Evolutionary conservation across 2,113 vertebrate species (phyloP).

Genomic region (Varanus salvator): DNA sequence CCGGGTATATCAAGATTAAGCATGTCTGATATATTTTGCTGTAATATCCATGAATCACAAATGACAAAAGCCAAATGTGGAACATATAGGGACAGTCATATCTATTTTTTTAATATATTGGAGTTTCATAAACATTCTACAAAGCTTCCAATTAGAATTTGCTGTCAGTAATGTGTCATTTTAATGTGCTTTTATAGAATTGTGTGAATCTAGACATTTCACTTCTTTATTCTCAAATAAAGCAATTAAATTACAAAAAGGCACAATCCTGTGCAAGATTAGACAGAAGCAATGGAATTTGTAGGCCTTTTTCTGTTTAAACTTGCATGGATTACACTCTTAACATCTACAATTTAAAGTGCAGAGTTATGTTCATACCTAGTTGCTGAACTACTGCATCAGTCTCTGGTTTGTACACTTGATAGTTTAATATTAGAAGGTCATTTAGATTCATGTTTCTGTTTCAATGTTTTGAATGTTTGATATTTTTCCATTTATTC

Average conservation of each 20-base stretch:
- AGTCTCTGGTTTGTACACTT: not conserved
- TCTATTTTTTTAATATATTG: not conserved
- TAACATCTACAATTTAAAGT: slow-evolving; percentile 32
- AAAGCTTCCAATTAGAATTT: slow-evolving; percentile 13
- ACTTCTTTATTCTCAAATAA: slow-evolving; percentile 7
- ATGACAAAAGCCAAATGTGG: not conserved
- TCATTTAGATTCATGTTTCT: not conserved
- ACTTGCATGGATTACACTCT: no score
- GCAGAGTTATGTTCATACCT: not conserved
- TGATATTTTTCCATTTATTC: slow-evolving; percentile 15
- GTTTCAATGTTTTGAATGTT: slow-evolving; percentile 6
- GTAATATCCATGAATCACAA: not conserved
- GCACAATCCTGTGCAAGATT: no score
- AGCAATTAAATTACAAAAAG: slow-evolving; percentile 13
- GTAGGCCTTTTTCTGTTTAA: no score
- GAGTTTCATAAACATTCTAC: slow-evolving; percentile 29
- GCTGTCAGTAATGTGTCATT: slow-evolving; percentile 13
- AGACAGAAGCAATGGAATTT: no score
- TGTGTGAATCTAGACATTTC: not conserved
- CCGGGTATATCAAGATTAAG: not conserved
- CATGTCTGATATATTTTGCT: not conserved
- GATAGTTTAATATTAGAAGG: slow-evolving; percentile 9
- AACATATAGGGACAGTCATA: not conserved
- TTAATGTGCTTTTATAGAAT: slow-evolving; percentile 22
- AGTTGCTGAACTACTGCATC: not conserved